Conservation (phyloP, 2,888 invertebrate species). For the Xestia rhomboidea region DNA sequence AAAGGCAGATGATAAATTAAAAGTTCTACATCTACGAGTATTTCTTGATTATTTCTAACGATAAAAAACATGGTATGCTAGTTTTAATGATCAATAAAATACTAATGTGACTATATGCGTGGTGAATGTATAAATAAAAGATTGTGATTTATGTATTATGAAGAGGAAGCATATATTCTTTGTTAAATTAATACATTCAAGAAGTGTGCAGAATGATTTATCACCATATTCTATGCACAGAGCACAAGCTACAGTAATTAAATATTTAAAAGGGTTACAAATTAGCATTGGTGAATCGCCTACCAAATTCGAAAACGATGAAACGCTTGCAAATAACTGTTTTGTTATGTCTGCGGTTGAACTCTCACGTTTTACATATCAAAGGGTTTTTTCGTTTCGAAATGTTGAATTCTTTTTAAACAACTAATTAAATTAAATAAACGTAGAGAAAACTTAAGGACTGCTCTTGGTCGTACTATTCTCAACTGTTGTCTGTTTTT, state of each 20-base stretch:
- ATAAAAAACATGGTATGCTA: background rate
- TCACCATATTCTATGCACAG: constrained; percentile 2
- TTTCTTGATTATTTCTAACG: background rate
- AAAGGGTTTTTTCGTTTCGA: constrained; percentile 18
- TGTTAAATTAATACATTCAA: constrained; percentile 1
- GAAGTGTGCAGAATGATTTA: background rate
- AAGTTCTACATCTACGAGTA: background rate
- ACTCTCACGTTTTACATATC: constrained; percentile 25
- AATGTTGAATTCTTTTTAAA: background rate
- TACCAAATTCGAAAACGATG: background rate
- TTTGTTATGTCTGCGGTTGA: background rate
- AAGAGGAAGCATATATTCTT: background rate
- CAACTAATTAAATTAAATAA: background rate
- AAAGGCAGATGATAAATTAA: too few relatives aligned
- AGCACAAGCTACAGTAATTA: constrained; percentile 16
- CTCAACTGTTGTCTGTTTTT: background rate
- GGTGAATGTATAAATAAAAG: background rate
- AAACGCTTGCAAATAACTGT: constrained; percentile 3
- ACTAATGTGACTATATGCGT: background rate
- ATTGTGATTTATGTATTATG: background rate
- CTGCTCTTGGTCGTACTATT: background rate
- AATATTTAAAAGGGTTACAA: constrained; percentile 27
- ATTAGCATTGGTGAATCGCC: background rate
- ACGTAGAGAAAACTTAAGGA: background rate
- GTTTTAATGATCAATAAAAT: background rate